Percentiles rank a stretch among this genome's conserved stretches.
Conservation (phyloP, 37 sponge, comb jelly and placozoan genomes). For the Oopsacas minuta region DNA sequence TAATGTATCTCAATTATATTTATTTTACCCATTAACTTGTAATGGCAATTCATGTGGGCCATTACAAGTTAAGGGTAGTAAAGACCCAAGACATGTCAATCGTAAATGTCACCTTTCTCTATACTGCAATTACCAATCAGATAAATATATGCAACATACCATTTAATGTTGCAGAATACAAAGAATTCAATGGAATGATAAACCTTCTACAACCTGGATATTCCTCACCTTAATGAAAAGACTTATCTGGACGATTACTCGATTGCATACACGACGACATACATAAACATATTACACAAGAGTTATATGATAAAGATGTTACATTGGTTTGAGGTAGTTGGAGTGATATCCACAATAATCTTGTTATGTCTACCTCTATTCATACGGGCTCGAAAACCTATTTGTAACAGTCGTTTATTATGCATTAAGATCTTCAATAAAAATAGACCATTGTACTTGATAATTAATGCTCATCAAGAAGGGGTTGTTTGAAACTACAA, state of each 20-base stretch:
- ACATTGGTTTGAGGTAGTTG: not conserved
- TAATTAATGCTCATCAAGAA: constrained; percentile 9
- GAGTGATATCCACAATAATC: constrained; percentile 17
- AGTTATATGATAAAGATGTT: not conserved
- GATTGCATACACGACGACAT: not conserved
- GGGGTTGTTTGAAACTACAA: not conserved
- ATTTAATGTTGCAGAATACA: constrained; percentile 6
- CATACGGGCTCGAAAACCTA: constrained; percentile 5
- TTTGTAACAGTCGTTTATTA: not conserved
- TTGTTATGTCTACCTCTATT: constrained; percentile 14
- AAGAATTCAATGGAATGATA: constrained; percentile 12
- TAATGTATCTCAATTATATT: not conserved
- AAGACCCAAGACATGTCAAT: constrained; percentile 6
- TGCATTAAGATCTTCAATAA: constrained; percentile 18
- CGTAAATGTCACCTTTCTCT: not conserved
- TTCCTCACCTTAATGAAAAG: not conserved
- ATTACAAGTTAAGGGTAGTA: no score
- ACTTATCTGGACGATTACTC: not conserved
- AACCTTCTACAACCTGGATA: constrained; percentile 6
- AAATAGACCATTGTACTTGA: constrained; percentile 8
- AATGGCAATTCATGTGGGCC: not conserved
- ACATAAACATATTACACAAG: not conserved
- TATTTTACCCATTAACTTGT: not conserved
- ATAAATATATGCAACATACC: not conserved
- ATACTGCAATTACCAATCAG: not conserved